Percentiles rank a stretch among this genome's conserved stretches.
Evolutionary conservation across 30 jellyfish, hydroid and myxozoan genomes (phyloP).

Genomic region (Aurelia coerulea): DNA sequence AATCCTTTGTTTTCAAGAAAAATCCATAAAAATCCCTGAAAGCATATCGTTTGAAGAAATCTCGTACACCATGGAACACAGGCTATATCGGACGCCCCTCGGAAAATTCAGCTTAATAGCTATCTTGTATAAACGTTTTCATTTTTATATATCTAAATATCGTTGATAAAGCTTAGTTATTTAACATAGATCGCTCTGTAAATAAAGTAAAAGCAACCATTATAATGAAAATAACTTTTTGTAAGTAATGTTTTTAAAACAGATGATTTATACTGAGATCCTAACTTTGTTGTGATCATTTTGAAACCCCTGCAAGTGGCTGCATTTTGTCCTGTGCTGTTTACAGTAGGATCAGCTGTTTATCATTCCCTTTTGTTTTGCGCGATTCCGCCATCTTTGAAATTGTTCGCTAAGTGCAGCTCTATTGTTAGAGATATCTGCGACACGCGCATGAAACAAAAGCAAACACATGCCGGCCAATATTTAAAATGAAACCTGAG

Average conservation of each 20-base stretch:
- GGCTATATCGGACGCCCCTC: too few species aligned
- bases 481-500: too few species aligned
- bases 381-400: neutral
- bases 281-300: neutral
- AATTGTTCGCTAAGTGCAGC: neutral
- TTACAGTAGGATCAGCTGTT: neutral
- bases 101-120: too few species aligned
- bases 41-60: too few species aligned
- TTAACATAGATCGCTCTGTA: neutral
- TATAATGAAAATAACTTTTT: neutral
- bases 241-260: conserved; percentile 6
- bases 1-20: too few species aligned
- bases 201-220: neutral
- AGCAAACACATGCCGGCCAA: too few species aligned
- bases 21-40: too few species aligned
- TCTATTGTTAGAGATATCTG: neutral
- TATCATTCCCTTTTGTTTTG: neutral
- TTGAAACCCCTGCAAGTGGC: neutral
- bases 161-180: too few species aligned
- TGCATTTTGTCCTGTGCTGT: neutral
- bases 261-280: conserved; percentile 5
- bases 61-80: too few species aligned
- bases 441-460: neutral
- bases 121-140: too few species aligned
- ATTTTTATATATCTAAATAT: too few species aligned